These are phyloP conservation scores for Flexamia atlantica DNA, from an alignment of 2,888 invertebrate genomes.

Conservation along the genomic window DNA sequence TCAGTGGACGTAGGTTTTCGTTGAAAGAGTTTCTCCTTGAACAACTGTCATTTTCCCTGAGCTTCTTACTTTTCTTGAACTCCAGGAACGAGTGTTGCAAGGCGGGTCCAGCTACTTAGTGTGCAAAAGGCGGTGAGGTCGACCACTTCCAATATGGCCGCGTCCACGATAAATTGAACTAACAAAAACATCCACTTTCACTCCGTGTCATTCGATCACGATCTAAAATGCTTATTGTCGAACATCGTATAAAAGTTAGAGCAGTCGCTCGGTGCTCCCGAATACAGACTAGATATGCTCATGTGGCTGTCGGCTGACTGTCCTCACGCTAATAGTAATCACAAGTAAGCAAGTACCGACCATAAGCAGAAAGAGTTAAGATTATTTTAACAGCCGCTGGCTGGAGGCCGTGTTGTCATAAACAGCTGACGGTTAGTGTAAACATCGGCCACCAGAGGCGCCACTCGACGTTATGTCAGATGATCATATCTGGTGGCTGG, in stretches of 20 bases:
- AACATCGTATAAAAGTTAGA: not conserved
- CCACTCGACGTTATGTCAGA: slow-evolving; percentile 15
- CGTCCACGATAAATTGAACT: slow-evolving; percentile 44
- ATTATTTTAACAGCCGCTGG: slow-evolving; percentile 7
- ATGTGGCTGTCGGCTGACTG: too few species aligned
- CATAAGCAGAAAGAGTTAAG: too few species aligned
- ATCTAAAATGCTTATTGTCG: slow-evolving; percentile 13
- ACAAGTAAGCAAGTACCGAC: too few species aligned
- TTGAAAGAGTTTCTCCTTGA: not conserved
- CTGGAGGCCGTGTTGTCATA: slow-evolving; percentile 4
- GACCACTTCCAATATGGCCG: slow-evolving; percentile 54
- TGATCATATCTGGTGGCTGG: slow-evolving; percentile 29
- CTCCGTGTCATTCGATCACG: slow-evolving; percentile 27
- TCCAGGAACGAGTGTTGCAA: slow-evolving; percentile 19
- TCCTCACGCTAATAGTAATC: too few species aligned
- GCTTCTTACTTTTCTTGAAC: not conserved
- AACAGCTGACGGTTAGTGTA: slow-evolving; percentile 10
- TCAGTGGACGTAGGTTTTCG: too few species aligned
- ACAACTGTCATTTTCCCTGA: not conserved
- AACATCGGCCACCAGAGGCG: slow-evolving; percentile 28
- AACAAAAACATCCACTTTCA: slow-evolving; percentile 43
- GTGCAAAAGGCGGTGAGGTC: slow-evolving; percentile 36
- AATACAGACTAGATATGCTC: too few species aligned
- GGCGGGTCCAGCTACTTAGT: slow-evolving; percentile 28
- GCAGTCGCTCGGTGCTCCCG: too few species aligned